Evolutionary conservation across 2,888 invertebrate species (phyloP).

Genomic region (Melinaea menophilus): DNA sequence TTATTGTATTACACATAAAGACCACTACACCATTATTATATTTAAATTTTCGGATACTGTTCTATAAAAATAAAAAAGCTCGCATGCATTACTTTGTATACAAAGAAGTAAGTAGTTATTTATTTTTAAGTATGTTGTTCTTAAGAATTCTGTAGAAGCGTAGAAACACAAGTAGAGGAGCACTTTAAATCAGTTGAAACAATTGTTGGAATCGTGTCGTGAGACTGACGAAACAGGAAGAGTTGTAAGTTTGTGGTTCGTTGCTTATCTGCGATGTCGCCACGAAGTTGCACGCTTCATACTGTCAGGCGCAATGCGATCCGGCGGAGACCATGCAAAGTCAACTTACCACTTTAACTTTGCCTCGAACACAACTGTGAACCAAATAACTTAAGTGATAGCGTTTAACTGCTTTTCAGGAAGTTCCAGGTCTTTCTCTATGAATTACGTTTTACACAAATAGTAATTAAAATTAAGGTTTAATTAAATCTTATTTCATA

Average conservation of each 20-base stretch:
- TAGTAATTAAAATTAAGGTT: background rate
- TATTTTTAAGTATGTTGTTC: background rate
- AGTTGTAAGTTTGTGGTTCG: slow-evolving; percentile 44
- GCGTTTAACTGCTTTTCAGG: slow-evolving; percentile 14
- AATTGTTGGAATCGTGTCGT: slow-evolving; percentile 33
- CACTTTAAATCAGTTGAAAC: slow-evolving; percentile 19
- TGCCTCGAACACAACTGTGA: slow-evolving; percentile 7
- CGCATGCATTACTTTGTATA: too few species aligned
- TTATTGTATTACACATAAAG: too few species aligned
- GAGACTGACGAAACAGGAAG: slow-evolving; percentile 41
- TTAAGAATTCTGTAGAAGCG: background rate
- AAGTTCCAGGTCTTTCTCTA: slow-evolving; percentile 3
- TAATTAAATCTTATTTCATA: too few species aligned
- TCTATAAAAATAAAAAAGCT: too few species aligned
- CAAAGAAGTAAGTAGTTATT: slow-evolving; percentile 7
- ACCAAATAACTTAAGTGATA: slow-evolving; percentile 14
- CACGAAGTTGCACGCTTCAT: slow-evolving; percentile 45
- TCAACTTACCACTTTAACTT: slow-evolving; percentile 20
- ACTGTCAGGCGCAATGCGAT: slow-evolving; percentile 52
- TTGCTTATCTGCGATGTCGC: slow-evolving; percentile 46
- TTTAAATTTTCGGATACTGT: too few species aligned
- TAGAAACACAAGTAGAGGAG: background rate
- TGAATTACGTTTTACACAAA: background rate
- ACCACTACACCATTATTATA: too few species aligned
- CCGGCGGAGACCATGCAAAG: slow-evolving; percentile 51